Evolutionary conservation across 2,888 invertebrate species (phyloP).

Genomic region (Acleris laterana): DNA sequence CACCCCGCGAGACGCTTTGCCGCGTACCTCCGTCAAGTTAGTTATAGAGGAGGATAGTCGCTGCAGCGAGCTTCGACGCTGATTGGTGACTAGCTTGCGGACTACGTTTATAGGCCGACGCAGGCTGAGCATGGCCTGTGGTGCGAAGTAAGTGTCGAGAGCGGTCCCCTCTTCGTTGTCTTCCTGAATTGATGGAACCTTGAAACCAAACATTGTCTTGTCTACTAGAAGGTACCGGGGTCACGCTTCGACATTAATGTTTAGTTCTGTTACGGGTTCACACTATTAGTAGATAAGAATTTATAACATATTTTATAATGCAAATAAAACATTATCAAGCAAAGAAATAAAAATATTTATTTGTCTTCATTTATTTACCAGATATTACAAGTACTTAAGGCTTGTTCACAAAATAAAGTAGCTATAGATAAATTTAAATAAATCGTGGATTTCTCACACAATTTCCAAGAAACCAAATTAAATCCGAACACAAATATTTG

Average conservation of each 20-base stretch:
- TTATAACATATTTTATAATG: neutral
- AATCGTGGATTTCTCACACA: too few species aligned
- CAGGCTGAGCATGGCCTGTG: slow-evolving; percentile 72
- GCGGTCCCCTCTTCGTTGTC: slow-evolving; percentile 65
- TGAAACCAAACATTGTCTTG: slow-evolving; percentile 66
- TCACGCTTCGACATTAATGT: slow-evolving; percentile 5
- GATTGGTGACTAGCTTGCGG: slow-evolving; percentile 80
- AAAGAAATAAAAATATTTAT: slow-evolving; percentile 29
- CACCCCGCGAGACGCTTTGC: slow-evolving; percentile 57
- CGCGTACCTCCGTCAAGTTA: slow-evolving; percentile 81
- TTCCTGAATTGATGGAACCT: slow-evolving; percentile 73
- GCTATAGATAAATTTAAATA: too few species aligned
- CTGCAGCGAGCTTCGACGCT: slow-evolving; percentile 78
- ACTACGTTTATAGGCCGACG: slow-evolving; percentile 78
- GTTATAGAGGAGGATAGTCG: slow-evolving; percentile 78
- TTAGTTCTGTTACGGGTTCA: slow-evolving; percentile 5
- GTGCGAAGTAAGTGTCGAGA: slow-evolving; percentile 68
- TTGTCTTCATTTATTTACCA: slow-evolving; percentile 1
- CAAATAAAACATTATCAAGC: slow-evolving; percentile 23
- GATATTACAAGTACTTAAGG: neutral
- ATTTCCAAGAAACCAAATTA: too few species aligned
- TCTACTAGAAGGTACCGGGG: slow-evolving; percentile 29
- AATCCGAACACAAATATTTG: too few species aligned
- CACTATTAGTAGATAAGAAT: neutral
- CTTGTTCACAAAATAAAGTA: too few species aligned